Percentiles rank a stretch among this genome's conserved stretches.
These are phyloP conservation scores for Loxodonta africana DNA, from an alignment of 2,113 vertebrate genomes.

Conservation along the genomic window DNA sequence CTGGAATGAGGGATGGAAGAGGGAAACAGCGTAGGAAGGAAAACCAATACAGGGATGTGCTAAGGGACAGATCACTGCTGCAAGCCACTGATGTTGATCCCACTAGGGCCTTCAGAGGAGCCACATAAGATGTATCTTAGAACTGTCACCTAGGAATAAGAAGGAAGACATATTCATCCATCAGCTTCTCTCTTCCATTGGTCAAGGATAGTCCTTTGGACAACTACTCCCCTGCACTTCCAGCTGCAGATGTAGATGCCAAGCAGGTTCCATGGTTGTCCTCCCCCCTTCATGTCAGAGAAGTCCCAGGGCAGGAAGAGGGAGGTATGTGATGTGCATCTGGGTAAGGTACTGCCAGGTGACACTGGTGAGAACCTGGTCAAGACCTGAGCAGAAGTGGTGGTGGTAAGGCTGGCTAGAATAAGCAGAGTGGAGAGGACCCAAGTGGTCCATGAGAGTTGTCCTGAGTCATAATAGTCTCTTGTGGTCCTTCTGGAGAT, in stretches of 20 bases:
- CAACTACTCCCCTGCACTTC: not conserved
- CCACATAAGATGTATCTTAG: not conserved
- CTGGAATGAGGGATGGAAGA: not conserved
- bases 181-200: not conserved
- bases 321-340: not conserved
- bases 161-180: not conserved
- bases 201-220: not conserved
- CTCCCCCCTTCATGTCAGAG: not conserved
- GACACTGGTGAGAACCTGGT: not conserved
- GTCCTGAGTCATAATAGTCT: not conserved
- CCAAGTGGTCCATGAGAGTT: not conserved
- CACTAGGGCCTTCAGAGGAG: not conserved
- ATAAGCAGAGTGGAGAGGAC: not conserved
- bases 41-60: no score
- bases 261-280: not conserved
- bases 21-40: not conserved
- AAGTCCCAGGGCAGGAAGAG: not conserved
- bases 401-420: not conserved
- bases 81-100: rapidly evolving
- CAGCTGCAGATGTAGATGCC: not conserved
- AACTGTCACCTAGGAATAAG: not conserved
- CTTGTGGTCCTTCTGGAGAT: not conserved
- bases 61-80: not conserved
- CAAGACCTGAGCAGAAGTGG: not conserved
- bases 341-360: not conserved